Base-by-base conservation (phyloP, 2,888 invertebrate genomes). In the Hofmannophila pseudospretella region DNA sequence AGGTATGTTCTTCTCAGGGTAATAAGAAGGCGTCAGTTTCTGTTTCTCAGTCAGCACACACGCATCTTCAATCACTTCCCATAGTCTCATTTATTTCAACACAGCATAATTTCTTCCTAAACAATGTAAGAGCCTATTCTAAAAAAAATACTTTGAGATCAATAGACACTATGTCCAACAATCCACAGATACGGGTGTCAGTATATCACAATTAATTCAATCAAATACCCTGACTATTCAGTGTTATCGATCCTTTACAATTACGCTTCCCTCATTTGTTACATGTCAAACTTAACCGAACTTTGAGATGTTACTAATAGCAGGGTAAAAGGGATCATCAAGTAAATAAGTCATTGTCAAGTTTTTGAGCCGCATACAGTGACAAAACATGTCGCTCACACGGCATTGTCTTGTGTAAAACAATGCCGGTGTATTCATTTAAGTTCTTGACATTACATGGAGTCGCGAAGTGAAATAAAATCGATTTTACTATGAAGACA, bases 401-500 rank as follows among this genome's bases (percentile, higher is more conserved):
- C 8, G 29, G 13, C n/a, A 14, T 14, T 14, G 9, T 14, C n/a
- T 14, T 14, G 29, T 9, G 9, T 3, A 9, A 20, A 10, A 20
- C 32, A 32, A 11, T 19, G 3, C 2, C 10, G 9, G 10, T 11
- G 5, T 20, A n/a, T 11, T n/a, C 32, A 16, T 33, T 13, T 4
- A 19, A 11, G 4, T 10, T 10, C 14, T 9, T 14, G 11, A 3
- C 19, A 13, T 13, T 10, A 11, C 10, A 25, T 32, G 16, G 16
- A 16, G 16, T 16, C 16, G 16, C 16, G 5, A 27, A 11, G 20
- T 32, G 31, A 41, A 38, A 38, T 35, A 42, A 29, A 39, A 40
- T 42, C 26, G 34, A 42, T 44, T 48, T 54, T 44, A 60, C 55
- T 44, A 39, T 46, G 41, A 36, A 51, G 41, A 49, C 50, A 54